phyloP scores from a whole-genome alignment of 2,797 vertebrate genomes.

The Phylloscopus collybita region DNA sequence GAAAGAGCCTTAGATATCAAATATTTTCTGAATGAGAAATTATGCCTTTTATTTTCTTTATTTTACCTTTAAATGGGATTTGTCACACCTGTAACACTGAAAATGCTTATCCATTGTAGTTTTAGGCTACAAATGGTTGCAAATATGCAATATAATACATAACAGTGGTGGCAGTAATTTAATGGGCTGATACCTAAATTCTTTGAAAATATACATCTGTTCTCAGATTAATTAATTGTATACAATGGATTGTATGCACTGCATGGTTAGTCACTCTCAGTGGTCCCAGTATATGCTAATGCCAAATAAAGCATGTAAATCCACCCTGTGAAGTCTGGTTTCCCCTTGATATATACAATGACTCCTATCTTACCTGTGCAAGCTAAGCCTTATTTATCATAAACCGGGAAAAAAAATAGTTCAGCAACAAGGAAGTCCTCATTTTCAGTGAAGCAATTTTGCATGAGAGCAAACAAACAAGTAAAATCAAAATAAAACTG shows the following conservation, averaged over 20 bases:
- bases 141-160: neutral
- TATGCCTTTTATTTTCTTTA: neutral
- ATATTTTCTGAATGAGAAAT: neutral
- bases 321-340: conserved; percentile 19
- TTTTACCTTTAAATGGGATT: neutral
- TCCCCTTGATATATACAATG: conserved; percentile 3
- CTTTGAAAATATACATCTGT: neutral
- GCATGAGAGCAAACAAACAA: neutral
- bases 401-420: neutral
- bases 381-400: neutral
- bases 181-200: neutral
- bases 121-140: neutral
- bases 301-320: conserved; percentile 51
- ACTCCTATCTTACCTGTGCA: neutral
- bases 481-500: neutral
- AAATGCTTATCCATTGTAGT: neutral
- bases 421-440: neutral
- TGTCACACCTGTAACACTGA: neutral
- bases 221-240: conserved; percentile 26
- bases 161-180: neutral
- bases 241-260: neutral
- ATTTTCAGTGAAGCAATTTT: neutral
- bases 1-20: neutral
- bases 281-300: conserved; percentile 13
- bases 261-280: neutral